Base-by-base conservation (phyloP, 2,888 invertebrate species). In the Melikaiella ostensackeni region DNA sequence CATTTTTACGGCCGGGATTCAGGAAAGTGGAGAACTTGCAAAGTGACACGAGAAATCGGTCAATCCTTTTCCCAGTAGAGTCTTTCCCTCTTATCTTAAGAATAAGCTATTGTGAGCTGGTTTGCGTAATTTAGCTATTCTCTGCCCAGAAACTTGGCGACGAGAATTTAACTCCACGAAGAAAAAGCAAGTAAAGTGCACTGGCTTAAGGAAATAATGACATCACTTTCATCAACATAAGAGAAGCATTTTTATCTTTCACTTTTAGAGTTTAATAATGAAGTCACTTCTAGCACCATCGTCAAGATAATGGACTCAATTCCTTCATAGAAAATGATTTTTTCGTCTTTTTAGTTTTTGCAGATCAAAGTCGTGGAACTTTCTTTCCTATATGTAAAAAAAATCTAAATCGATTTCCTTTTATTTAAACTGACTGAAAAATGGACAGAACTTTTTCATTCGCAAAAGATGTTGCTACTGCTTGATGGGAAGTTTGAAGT, bases 1-100 rank as follows among this genome's bases (percentile, higher is more conserved):
- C 80, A 84, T 82, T 86, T 86, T 86, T 86, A 86, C 83, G 84
- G 84, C 81, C 81, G 79, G 76, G 78, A 79, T 80, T 81, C 76
- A 74, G 79, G 79, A 82, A 82, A 77, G 79, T 76, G 77, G 79
- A 77, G 77, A 80, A 79, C 80, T 83, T 79, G 79, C 76, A 76
- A 79, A 78, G 78, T 79, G 81, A 80, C 77, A 74, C 81, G 61
- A 75, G 75, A 79, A 78, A 82, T 79, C 81, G 75, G 81, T 81
- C 83, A 83, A 83, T 84, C 80, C 82, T 81, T 84, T 82, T 81
- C 80, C 82, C 78, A 76, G 61, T 80, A 75, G 77, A 80, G 78
- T 77, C 75, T 79, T 74, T 77, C 64, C 64, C 61, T 77, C 77
- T 81, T 79, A 77, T 57, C 50, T 70, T 50, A 19, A 50, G 42